Conservation (phyloP, 2,797 vertebrate species). For the Heteromormyrus szaboi region DNA sequence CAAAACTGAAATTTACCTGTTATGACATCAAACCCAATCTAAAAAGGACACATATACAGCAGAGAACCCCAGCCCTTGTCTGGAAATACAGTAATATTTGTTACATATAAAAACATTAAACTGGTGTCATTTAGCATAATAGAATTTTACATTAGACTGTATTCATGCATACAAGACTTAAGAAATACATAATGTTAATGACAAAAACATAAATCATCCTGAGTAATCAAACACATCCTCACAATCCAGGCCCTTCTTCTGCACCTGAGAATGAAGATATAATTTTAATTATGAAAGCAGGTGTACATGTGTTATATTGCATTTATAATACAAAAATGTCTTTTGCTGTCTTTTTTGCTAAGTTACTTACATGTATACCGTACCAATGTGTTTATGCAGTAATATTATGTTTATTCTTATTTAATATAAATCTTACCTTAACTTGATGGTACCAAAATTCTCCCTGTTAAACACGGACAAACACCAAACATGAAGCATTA, state of each 20-base stretch:
- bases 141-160: not conserved
- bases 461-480: not conserved
- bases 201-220: not conserved
- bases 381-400: not conserved
- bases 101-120: not conserved
- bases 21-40: not conserved
- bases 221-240: not conserved
- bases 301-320: not conserved
- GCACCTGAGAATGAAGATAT: not conserved
- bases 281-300: not conserved
- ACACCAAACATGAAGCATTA: not conserved
- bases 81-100: not conserved
- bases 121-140: not conserved
- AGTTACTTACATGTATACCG: not conserved
- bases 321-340: not conserved
- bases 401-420: not conserved
- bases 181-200: not conserved
- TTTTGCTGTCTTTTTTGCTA: not conserved
- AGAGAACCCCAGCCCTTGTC: not conserved
- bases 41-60: not conserved
- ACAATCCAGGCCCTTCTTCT: not conserved
- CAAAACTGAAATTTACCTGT: not conserved
- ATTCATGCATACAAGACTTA: not conserved
- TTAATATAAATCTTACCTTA: not conserved
- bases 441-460: slow-evolving; percentile 10